A percentile compares a stretch with the other conserved stretches of the same genome.
These are phyloP conservation scores for Ypsolopha scabrella DNA, from an alignment of 2,888 invertebrate genomes.

Conservation along the genomic window DNA sequence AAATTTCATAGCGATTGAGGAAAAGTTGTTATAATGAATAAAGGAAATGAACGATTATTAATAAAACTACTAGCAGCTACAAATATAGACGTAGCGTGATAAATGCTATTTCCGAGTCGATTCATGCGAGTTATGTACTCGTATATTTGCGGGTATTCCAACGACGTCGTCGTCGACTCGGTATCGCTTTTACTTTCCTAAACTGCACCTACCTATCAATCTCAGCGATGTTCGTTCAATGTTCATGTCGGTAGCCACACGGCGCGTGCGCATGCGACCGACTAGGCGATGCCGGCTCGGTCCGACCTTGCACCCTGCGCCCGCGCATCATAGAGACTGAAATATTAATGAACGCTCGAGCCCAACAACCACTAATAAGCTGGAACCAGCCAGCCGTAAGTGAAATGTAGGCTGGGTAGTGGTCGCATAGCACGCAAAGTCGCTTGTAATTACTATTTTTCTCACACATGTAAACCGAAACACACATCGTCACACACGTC, in stretches of 20 bases:
- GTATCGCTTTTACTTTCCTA: conserved; percentile 50
- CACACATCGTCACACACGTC: conserved; percentile 42
- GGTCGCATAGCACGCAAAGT: conserved; percentile 40
- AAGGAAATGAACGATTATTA: not conserved
- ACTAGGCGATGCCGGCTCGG: conserved; percentile 19
- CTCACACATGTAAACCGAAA: conserved; percentile 31
- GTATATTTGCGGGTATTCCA: conserved; percentile 10
- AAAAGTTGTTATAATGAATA: not conserved
- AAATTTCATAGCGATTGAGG: too few species aligned
- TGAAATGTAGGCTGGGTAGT: conserved; percentile 46
- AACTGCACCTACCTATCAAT: conserved; percentile 5
- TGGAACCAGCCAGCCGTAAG: conserved; percentile 38
- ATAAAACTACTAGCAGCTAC: not conserved
- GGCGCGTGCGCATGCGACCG: not conserved
- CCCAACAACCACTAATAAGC: conserved; percentile 21
- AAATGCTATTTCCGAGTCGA: conserved; percentile 4
- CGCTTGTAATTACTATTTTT: conserved; percentile 39
- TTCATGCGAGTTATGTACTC: not conserved
- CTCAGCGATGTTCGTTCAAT: not conserved
- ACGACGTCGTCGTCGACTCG: conserved; percentile 26
- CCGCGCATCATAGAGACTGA: conserved; percentile 25
- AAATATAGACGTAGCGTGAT: not conserved
- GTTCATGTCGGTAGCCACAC: not conserved
- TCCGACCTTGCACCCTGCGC: conserved; percentile 33
- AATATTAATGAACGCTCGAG: conserved; percentile 18